Conservation (phyloP, 2,113 vertebrate genomes). For the Syngnathus typhle region DNA sequence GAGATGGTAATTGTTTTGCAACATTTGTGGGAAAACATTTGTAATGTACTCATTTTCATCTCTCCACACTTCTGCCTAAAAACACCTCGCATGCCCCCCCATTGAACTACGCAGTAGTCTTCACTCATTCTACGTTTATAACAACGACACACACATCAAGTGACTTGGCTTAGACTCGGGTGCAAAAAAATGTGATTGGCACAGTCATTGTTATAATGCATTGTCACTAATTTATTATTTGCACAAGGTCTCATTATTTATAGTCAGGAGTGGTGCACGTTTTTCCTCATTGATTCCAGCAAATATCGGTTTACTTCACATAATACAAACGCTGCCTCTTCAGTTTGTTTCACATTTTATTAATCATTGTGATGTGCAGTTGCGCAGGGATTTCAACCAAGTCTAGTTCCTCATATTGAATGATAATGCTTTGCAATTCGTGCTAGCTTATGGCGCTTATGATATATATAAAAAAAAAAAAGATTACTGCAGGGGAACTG, state of each 20-base stretch:
- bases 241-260: background rate
- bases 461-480: background rate
- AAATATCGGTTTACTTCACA: background rate
- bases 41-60: too few species aligned
- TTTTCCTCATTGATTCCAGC: background rate
- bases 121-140: too few species aligned
- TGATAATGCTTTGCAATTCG: background rate
- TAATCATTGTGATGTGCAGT: background rate
- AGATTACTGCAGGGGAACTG: background rate
- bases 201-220: slow-evolving; percentile 4
- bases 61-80: too few species aligned
- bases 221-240: background rate
- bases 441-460: background rate
- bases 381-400: background rate
- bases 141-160: too few species aligned
- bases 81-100: too few species aligned
- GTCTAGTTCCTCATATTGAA: background rate
- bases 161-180: too few species aligned
- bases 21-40: too few species aligned
- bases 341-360: background rate
- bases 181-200: too few species aligned
- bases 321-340: background rate
- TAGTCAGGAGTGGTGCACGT: background rate
- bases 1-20: background rate
- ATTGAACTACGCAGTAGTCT: background rate